These are phyloP conservation scores for Atethmia centrago DNA, from an alignment of 2,888 invertebrate genomes.

Conservation along the genomic window DNA sequence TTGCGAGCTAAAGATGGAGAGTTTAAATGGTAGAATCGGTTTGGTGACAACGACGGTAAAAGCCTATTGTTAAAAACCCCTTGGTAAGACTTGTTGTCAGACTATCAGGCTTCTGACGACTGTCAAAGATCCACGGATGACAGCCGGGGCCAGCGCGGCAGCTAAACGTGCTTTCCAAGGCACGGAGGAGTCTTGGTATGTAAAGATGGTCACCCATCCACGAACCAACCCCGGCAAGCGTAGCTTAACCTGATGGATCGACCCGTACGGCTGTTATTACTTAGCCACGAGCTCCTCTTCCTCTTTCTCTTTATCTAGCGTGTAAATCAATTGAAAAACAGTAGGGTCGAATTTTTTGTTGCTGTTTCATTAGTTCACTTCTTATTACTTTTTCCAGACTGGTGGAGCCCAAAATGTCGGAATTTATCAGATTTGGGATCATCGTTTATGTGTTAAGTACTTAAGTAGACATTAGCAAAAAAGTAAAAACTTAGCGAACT, in stretches of 20 bases:
- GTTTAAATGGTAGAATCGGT: neutral
- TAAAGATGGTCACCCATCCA: too few relatives aligned
- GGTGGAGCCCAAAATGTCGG: neutral
- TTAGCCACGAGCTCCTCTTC: too few relatives aligned
- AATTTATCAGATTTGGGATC: conserved; percentile 13
- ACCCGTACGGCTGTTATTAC: too few relatives aligned
- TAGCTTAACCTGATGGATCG: too few relatives aligned
- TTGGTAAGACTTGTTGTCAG: too few relatives aligned
- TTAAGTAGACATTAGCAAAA: neutral
- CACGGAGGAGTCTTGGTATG: too few relatives aligned
- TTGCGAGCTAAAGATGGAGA: conserved; percentile 74
- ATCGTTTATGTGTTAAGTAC: neutral
- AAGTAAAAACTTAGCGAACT: neutral
- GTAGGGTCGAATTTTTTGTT: neutral
- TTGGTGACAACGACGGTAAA: neutral
- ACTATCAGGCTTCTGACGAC: too few relatives aligned
- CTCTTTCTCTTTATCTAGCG: neutral
- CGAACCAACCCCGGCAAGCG: too few relatives aligned
- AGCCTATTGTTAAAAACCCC: too few relatives aligned
- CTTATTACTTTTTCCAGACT: neutral
- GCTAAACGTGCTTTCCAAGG: too few relatives aligned
- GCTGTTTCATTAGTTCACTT: neutral
- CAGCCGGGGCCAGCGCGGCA: too few relatives aligned
- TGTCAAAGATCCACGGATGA: too few relatives aligned
- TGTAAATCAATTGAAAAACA: neutral